phyloP scores from a whole-genome alignment of 2,888 invertebrate genomes.

The Drosophila suboccidentalis region DNA sequence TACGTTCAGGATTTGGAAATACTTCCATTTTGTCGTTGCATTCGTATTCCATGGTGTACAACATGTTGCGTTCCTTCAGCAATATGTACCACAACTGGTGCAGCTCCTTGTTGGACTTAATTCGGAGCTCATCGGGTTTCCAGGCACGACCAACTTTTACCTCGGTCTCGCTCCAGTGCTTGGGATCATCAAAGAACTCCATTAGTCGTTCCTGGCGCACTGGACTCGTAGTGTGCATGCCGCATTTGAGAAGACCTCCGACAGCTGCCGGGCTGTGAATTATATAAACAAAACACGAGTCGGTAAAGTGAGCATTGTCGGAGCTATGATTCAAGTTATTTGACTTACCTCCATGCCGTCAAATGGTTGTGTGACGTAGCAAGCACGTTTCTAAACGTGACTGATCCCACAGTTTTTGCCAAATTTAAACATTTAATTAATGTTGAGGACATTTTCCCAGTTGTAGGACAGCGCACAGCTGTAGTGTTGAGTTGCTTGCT shows the following conservation, averaged over 20 bases:
- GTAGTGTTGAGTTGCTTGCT: conserved; percentile 14
- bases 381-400: conserved; percentile 48
- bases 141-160: conserved; percentile 95
- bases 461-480: conserved; percentile 19
- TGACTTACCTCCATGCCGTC: conserved; percentile 50
- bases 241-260: conserved; percentile 40
- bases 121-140: conserved; percentile 94
- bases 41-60: conserved; percentile 97
- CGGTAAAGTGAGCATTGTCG: not conserved
- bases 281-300: conserved; percentile 46
- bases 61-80: conserved; percentile 98
- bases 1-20: conserved; percentile 96
- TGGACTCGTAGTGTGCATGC: conserved; percentile 50
- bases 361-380: conserved; percentile 38
- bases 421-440: conserved; percentile 76
- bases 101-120: conserved; percentile 97
- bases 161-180: conserved; percentile 92
- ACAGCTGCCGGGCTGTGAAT: conserved; percentile 50
- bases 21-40: conserved; percentile 88
- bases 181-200: conserved; percentile 95
- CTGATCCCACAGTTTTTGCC: conserved; percentile 57
- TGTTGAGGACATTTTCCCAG: conserved; percentile 56
- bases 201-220: conserved; percentile 86
- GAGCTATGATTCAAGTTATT: not conserved
- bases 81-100: conserved; percentile 98